Conservation (phyloP, 1,140 invertebrate species). For the Anastrepha obliqua region DNA sequence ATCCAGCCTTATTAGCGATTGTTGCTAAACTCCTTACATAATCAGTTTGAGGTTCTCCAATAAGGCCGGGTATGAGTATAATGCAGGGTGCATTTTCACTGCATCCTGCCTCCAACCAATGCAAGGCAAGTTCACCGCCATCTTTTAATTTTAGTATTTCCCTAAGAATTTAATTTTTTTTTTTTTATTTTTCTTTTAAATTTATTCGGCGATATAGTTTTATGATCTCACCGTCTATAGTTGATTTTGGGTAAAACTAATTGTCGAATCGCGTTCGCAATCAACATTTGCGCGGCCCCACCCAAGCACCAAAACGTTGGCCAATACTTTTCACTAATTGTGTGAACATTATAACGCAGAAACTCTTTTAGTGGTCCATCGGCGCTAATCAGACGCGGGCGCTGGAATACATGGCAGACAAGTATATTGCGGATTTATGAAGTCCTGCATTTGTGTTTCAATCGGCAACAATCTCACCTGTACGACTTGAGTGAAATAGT, state of each 20-base stretch:
- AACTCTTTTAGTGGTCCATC: not conserved
- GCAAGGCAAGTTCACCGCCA: constrained; percentile 86
- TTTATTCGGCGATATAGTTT: not conserved
- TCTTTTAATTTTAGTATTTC: constrained; percentile 84
- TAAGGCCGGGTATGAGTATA: constrained; percentile 86
- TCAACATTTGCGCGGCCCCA: constrained; percentile 55
- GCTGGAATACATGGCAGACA: not conserved
- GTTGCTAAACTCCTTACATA: constrained; percentile 85
- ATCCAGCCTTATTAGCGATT: constrained; percentile 78
- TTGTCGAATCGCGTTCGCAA: not conserved
- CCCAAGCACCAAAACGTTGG: not conserved
- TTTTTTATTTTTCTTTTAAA: too few relatives aligned
- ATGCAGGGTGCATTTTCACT: constrained; percentile 78
- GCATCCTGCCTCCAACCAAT: constrained; percentile 80
- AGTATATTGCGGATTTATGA: too few relatives aligned
- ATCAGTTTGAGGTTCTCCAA: constrained; percentile 82
- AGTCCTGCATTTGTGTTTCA: too few relatives aligned
- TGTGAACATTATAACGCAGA: not conserved
- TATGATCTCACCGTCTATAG: constrained; percentile 76
- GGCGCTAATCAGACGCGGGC: not conserved
- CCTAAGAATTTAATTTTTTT: constrained; percentile 72
- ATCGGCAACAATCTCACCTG: not conserved
- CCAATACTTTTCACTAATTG: not conserved
- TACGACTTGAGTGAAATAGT: not conserved
- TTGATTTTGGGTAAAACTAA: not conserved